Conservation (phyloP, 2,797 vertebrate species). For the Eulemur albifrons region DNA sequence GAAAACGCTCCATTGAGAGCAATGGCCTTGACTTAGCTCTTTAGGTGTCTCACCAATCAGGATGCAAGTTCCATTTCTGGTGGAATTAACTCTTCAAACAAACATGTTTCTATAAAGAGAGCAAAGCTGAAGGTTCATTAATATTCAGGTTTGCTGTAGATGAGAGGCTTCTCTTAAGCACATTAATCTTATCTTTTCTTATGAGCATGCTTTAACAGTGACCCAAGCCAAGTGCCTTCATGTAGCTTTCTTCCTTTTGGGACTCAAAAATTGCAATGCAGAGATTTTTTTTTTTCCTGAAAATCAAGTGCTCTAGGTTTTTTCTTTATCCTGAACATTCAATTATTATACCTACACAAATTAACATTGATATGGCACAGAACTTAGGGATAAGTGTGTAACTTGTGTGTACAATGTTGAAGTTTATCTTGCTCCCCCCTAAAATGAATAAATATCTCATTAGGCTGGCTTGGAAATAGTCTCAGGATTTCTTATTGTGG, state of each 20-base stretch:
- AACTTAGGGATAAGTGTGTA: background rate
- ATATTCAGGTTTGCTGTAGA: constrained; percentile 33
- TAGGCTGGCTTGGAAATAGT: background rate
- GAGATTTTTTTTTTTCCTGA: background rate
- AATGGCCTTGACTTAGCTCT: constrained; percentile 47
- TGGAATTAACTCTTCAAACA: constrained; percentile 28
- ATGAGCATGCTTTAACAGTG: background rate
- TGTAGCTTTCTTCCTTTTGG: background rate
- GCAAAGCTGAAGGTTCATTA: constrained; percentile 45
- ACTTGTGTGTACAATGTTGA: background rate
- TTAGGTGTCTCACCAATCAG: constrained; percentile 43
- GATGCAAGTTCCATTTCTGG: constrained; percentile 5
- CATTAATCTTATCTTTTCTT: constrained; percentile 51
- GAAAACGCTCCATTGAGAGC: background rate
- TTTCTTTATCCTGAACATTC: background rate
- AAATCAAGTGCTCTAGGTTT: background rate
- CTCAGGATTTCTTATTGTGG: background rate
- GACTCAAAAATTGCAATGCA: background rate
- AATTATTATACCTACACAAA: background rate
- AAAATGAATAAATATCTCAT: background rate
- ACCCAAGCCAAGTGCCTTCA: background rate
- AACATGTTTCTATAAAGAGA: constrained; percentile 22
- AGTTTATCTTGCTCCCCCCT: background rate
- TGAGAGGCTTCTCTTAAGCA: constrained; percentile 47
- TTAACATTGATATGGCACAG: background rate